Conservation (phyloP, 2,888 invertebrate genomes). For the Nomada lathburiana region DNA sequence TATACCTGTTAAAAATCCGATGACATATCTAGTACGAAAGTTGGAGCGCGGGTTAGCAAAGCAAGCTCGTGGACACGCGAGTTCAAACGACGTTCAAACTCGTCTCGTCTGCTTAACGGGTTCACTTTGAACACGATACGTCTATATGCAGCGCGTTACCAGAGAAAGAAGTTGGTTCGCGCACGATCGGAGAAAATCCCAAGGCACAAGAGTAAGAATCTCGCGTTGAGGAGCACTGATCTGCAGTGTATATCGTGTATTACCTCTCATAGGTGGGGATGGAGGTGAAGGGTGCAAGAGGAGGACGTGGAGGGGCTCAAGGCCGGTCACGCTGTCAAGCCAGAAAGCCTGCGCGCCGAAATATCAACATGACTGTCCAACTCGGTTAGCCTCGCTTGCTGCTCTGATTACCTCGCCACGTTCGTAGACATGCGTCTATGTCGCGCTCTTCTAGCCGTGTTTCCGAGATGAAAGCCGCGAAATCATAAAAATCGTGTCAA, state of each 20-base stretch:
- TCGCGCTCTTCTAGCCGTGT: constrained; percentile 3
- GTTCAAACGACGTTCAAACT: constrained; percentile 14
- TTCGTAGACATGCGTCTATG: constrained; percentile 25
- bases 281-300: constrained; percentile 51
- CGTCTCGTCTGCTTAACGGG: constrained; percentile 34
- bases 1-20: too few species aligned
- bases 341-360: constrained; percentile 77
- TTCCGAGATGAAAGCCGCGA: neutral
- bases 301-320: constrained; percentile 75
- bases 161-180: constrained; percentile 34
- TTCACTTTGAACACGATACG: constrained; percentile 28
- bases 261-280: constrained; percentile 56
- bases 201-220: constrained; percentile 33
- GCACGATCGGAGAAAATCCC: constrained; percentile 50
- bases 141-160: constrained; percentile 29
- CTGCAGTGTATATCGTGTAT: constrained; percentile 63
- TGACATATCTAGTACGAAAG: neutral
- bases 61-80: neutral
- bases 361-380: constrained; percentile 76
- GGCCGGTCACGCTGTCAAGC: constrained; percentile 81
- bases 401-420: constrained; percentile 56
- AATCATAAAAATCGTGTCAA: constrained; percentile 11
- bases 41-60: neutral
- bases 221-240: constrained; percentile 68
- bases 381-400: constrained; percentile 51